Base-by-base conservation (phyloP, 1,140 invertebrate genomes). In the Drosophila busckii region DNA sequence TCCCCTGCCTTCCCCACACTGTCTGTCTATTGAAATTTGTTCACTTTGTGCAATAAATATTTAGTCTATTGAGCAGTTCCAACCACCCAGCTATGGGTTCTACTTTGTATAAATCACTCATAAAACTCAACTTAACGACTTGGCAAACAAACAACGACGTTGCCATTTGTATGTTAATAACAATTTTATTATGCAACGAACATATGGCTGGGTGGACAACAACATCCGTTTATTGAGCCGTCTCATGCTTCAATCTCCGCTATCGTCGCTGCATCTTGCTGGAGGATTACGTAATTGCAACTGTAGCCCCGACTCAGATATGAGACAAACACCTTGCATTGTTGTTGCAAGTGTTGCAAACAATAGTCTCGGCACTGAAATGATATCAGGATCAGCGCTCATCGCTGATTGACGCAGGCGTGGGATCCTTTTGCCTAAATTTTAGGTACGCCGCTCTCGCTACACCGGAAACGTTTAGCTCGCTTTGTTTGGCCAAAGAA, bases 251-350 rank as follows among this genome's bases (percentile, higher is more conserved):
- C 5, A 7, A 13, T 56, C 44, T 9, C 19, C 28, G 2, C 4
- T 8, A 55, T 55, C 59, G 48, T 55, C n/a, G n/a, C n/a, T n/a
- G n/a, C n/a, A n/a, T n/a, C n/a, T n/a, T n/a, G n/a, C n/a, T n/a
- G n/a, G n/a, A n/a, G n/a, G 75, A 82, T 80, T 80, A 82, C 73
- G 73, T 82, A 80, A 82, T 82, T 68, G 75, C 64, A 82, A 80
- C 58, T 82, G 73, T 73, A 60, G 64, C 67, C 49, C 28, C 25
- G 22, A 37, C 41, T 60, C 42, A 10, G 29, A 28, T 12, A 3
- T 7, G 42, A n/a, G 34, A 16, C 34, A 50, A 26, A 55, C 52
- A 55, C 58, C 52, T 61, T 48, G 3, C 42, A 61, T 48, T 46
- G 26, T 52, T 6, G 13, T 16, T 45, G 50, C 52, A 48, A 46